These are phyloP conservation scores for Pelobates fuscus DNA, from an alignment of 2,113 vertebrate genomes.

Conservation along the genomic window DNA sequence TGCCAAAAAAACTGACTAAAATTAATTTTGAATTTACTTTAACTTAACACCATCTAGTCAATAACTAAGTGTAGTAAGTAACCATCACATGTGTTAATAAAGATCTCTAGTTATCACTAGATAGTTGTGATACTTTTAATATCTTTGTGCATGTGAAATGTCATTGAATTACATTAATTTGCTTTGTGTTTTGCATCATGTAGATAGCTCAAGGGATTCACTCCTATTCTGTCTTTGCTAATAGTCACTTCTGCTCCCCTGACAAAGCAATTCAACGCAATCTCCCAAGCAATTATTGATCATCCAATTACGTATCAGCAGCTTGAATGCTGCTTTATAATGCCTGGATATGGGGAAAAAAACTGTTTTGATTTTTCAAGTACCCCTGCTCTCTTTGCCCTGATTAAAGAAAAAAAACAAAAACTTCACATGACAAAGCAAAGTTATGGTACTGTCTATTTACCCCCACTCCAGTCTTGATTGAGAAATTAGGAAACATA, in stretches of 20 bases:
- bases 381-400: too few species aligned
- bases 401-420: neutral
- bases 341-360: neutral
- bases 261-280: neutral
- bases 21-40: too few species aligned
- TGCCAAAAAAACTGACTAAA: too few species aligned
- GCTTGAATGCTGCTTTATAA: neutral
- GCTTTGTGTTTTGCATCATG: neutral
- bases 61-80: too few species aligned
- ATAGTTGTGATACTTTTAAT: too few species aligned
- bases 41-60: too few species aligned
- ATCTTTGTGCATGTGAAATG: neutral
- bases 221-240: neutral
- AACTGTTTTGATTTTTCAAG: neutral
- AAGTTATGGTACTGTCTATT: too few species aligned
- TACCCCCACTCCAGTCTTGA: too few species aligned
- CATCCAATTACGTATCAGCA: slow-evolving; percentile 20
- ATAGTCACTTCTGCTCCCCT: neutral
- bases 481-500: too few species aligned
- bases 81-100: too few species aligned
- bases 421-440: too few species aligned
- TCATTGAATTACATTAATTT: neutral
- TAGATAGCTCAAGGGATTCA: neutral
- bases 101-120: too few species aligned
- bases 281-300: neutral